phyloP scores from a whole-genome alignment of 2,797 vertebrate species.

The Arrhamphus sclerolepis region DNA sequence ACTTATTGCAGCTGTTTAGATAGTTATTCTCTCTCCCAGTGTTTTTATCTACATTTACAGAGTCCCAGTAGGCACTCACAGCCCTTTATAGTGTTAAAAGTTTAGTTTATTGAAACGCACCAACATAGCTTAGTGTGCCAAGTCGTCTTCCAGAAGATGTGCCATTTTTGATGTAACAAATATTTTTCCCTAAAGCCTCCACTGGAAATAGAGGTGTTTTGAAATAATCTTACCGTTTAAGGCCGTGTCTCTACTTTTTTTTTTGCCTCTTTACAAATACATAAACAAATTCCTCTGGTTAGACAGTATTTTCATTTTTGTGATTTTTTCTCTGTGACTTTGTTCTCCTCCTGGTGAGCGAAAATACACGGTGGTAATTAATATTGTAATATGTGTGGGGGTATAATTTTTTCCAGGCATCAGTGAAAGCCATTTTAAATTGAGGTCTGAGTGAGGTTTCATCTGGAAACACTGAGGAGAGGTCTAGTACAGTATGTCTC shows the following conservation, averaged over 20 bases:
- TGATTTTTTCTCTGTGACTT: conserved; percentile 49
- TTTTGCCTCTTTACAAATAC: conserved; percentile 12
- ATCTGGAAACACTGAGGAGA: conserved; percentile 72
- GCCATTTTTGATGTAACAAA: conserved; percentile 33
- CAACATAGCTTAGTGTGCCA: conserved; percentile 12
- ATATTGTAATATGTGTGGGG: conserved; percentile 73
- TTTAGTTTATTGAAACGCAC: conserved; percentile 37
- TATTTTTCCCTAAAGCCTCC: conserved; percentile 3
- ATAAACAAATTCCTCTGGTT: conserved; percentile 70
- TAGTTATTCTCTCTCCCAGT: conserved; percentile 15
- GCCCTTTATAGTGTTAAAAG: conserved; percentile 12
- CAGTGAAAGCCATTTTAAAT: conserved; percentile 60
- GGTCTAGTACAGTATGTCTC: conserved; percentile 64
- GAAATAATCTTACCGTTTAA: conserved; percentile 17
- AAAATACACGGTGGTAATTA: conserved; percentile 74
- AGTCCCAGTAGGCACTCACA: conserved; percentile 25
- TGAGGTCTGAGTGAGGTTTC: conserved; percentile 73
- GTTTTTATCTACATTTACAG: conserved; percentile 34
- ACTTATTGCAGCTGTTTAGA: conserved; percentile 57
- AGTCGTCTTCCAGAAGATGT: conserved; percentile 28
- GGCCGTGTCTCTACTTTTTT: conserved; percentile 17
- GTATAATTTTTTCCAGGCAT: conserved; percentile 73
- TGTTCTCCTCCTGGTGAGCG: conserved; percentile 45
- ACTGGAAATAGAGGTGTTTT: conserved; percentile 28
- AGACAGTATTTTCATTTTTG: conserved; percentile 57